phyloP scores from a whole-genome alignment of 2,888 invertebrate species.

The Scaptomyza caliginosa region DNA sequence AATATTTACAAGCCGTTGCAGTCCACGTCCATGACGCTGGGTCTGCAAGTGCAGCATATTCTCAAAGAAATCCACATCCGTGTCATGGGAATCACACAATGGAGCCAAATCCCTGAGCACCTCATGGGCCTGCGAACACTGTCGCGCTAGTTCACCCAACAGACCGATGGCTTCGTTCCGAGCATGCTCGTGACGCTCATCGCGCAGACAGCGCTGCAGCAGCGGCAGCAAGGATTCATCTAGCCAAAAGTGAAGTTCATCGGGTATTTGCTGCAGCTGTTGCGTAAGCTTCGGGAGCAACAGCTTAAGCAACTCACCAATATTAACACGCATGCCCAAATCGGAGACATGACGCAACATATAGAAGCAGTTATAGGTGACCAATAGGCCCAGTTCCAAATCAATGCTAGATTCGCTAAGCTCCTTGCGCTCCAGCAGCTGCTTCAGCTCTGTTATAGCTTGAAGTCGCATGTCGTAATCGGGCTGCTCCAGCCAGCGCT shows the following conservation, averaged over 20 bases:
- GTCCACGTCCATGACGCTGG: slow-evolving; percentile 93
- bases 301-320: slow-evolving; percentile 89
- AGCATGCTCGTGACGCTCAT: slow-evolving; percentile 88
- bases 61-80: slow-evolving; percentile 97
- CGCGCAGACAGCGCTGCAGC: slow-evolving; percentile 88
- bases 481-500: slow-evolving; percentile 96
- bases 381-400: slow-evolving; percentile 88
- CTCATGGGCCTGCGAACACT: slow-evolving; percentile 89
- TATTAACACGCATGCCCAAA: slow-evolving; percentile 91
- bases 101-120: slow-evolving; percentile 89
- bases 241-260: slow-evolving; percentile 88
- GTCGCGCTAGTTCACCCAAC: slow-evolving; percentile 90
- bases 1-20: slow-evolving; percentile 89
- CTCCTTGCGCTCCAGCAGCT: slow-evolving; percentile 83
- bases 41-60: slow-evolving; percentile 95
- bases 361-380: slow-evolving; percentile 93
- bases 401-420: slow-evolving; percentile 84
- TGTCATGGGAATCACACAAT: slow-evolving; percentile 88
- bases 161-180: slow-evolving; percentile 92
- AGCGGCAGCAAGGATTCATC: slow-evolving; percentile 90
- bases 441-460: slow-evolving; percentile 89
- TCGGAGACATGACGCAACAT: slow-evolving; percentile 92
- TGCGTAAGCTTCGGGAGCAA: slow-evolving; percentile 87
- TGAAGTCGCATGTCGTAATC: slow-evolving; percentile 93
- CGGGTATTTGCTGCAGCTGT: slow-evolving; percentile 78